These are phyloP conservation scores for Dipodomys merriami DNA, from an alignment of 2,113 vertebrate species.

Conservation along the genomic window DNA sequence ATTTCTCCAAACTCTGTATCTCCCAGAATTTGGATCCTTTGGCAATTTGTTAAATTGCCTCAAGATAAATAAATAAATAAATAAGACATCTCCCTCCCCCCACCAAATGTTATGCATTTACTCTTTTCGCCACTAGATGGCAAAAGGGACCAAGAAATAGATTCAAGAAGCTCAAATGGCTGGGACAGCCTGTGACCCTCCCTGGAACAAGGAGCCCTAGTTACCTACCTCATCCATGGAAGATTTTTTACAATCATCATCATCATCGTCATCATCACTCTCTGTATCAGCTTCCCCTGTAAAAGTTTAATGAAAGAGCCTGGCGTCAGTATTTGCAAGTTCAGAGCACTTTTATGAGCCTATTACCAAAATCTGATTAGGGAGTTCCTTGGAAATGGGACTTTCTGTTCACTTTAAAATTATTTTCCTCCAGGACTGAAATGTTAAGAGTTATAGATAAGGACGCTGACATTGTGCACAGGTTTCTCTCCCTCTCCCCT, in stretches of 20 bases:
- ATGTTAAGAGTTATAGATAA: background rate
- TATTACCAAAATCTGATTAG: background rate
- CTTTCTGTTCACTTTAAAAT: background rate
- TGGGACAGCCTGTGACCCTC: accelerated
- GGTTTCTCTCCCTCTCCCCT: background rate
- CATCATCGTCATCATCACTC: constrained; percentile 96
- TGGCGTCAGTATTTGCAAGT: constrained; percentile 1
- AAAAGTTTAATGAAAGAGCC: constrained; percentile 75
- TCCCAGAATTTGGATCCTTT: background rate
- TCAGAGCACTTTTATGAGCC: background rate
- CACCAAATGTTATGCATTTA: background rate
- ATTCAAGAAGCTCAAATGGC: accelerated
- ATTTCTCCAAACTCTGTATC: background rate
- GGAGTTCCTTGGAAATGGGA: background rate
- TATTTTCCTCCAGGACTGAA: background rate
- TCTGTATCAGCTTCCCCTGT: constrained; percentile 96
- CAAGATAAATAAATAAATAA: too few relatives aligned
- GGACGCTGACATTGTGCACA: background rate
- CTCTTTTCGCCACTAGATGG: constrained; percentile 82
- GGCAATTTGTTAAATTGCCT: background rate
- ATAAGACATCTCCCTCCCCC: too few relatives aligned
- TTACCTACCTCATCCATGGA: constrained; percentile 95
- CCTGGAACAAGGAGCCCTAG: background rate
- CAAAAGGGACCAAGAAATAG: constrained; percentile 55
- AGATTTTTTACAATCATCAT: constrained; percentile 98